Evolutionary conservation across 2,113 vertebrate genomes (phyloP).

Genomic region (Saguinus imperator): DNA sequence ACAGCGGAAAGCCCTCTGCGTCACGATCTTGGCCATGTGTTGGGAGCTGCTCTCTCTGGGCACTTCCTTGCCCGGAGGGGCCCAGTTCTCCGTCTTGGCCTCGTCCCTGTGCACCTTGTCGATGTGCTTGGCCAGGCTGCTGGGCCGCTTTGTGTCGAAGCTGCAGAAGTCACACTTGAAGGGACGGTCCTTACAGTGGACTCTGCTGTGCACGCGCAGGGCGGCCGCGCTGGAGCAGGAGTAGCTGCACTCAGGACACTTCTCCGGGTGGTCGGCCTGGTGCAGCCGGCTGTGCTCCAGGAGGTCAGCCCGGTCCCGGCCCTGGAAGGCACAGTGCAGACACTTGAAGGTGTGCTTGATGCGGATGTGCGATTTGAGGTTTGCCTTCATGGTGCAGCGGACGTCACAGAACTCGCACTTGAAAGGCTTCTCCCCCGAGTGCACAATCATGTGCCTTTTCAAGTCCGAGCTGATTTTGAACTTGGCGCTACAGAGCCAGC

Average conservation of each 20-base stretch:
- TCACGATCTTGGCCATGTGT: constrained; percentile 90
- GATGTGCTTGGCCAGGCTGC: constrained; percentile 94
- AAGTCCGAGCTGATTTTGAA: constrained; percentile 99
- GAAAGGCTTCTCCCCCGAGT: constrained; percentile 98
- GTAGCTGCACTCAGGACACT: constrained; percentile 93
- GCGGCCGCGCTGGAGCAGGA: constrained; percentile 95
- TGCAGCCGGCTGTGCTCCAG: constrained; percentile 92
- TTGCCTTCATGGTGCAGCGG: constrained; percentile 98
- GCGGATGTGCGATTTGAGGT: constrained; percentile 96
- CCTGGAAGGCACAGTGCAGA: constrained; percentile 92
- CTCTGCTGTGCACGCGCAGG: constrained; percentile 94
- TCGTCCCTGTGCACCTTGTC: constrained; percentile 91
- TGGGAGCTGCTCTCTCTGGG: constrained; percentile 78
- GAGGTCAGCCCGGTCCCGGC: constrained; percentile 91
- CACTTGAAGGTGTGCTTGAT: constrained; percentile 95
- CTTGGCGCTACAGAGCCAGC: constrained; percentile 95
- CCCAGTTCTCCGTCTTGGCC: constrained; percentile 76
- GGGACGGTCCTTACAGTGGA: constrained; percentile 94
- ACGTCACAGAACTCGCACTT: constrained; percentile 97
- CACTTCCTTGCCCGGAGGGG: constrained; percentile 74
- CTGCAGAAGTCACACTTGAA: constrained; percentile 94
- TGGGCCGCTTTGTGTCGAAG: constrained; percentile 96
- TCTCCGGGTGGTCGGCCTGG: constrained; percentile 91
- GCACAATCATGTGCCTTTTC: constrained; percentile 96
- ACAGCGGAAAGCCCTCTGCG: constrained; percentile 91